Base-by-base conservation (phyloP, 2,113 vertebrate genomes). In the Channa maculata region DNA sequence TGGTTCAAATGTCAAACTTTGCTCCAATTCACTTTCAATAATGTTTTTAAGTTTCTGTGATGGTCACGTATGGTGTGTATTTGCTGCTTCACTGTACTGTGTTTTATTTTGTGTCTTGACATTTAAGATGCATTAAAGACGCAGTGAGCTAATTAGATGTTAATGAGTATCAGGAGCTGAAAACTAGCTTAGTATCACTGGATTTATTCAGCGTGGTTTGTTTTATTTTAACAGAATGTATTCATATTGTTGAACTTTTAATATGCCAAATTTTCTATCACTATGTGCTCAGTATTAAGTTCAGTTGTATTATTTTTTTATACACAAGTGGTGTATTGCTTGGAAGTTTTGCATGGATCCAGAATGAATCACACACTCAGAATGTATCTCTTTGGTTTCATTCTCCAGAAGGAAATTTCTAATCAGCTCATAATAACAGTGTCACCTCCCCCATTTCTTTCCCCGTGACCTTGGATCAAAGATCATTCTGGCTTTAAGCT, bases 191-290 rank as follows among this genome's bases (percentile, higher is more conserved):
- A 53, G 5, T 2, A 5, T 61, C 34, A 60, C 65, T 63, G 58
- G 44, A 63, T 65, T 66, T 61, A 54, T 5, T 65, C n/a, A 3
- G 69, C 11, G 44, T 63, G 36, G 13, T 44, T 44, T 50, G 55
- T 45, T 74, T 70, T 59, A 8, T 39, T 72, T 50, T 5, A 13
- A 49, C 13, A 48, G 33, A 71, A 73, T 50, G 45, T 60, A 60
- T 71, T 80, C 83, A n/a, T 76, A 46, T 34, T 5, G 15, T 76
- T 69, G 24, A 58, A 81, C 52, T 76, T 84, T 84, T 69, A 61
- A 67, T 77, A 67, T 1, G 43, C 8, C 0, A 24, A 44, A 34
- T 44, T 37, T 69, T 52, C 24, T 24, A 24, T 24, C 24, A 24
- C 24, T 24, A 24, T 24, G 24, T 24, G 24, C 24, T 24, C 24